Conservation (phyloP, 1,140 invertebrate genomes). For the Drosophila ohnishii region DNA sequence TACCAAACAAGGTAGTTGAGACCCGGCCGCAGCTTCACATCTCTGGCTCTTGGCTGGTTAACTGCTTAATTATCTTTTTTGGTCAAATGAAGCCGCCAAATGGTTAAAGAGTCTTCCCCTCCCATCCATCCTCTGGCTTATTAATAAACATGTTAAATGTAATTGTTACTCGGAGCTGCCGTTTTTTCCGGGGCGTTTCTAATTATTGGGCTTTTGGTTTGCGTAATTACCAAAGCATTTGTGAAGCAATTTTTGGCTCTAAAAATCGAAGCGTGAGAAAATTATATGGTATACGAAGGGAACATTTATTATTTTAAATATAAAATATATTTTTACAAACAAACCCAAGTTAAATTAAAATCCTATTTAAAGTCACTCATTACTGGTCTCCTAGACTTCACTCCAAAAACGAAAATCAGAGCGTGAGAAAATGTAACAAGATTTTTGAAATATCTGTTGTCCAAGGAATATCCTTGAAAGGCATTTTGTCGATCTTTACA, state of each 20-base stretch:
- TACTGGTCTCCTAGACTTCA: background rate
- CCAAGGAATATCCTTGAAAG: constrained; percentile 35
- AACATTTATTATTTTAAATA: too few species aligned
- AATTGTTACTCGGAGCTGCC: constrained; percentile 53
- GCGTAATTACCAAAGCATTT: constrained; percentile 31
- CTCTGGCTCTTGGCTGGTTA: constrained; percentile 29
- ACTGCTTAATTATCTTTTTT: constrained; percentile 54
- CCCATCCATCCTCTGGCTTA: constrained; percentile 32
- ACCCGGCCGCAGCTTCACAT: constrained; percentile 26
- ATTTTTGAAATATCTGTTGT: constrained; percentile 12
- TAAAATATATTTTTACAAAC: background rate
- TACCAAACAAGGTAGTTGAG: constrained; percentile 47
- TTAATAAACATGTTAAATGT: constrained; percentile 64
- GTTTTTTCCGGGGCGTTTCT: constrained; percentile 26
- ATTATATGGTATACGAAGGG: too few species aligned
- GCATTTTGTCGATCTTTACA: constrained; percentile 23
- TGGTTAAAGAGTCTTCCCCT: constrained; percentile 7
- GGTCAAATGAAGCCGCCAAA: constrained; percentile 50
- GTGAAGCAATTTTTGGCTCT: constrained; percentile 5
- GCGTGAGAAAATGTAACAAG: constrained; percentile 42
- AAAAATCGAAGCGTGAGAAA: constrained; percentile 29
- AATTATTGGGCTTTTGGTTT: constrained; percentile 22
- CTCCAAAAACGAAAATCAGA: constrained; percentile 19
- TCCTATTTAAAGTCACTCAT: background rate
- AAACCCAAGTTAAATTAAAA: background rate